Percentiles rank a stretch among this genome's conserved stretches.
Conservation (phyloP, 2,113 vertebrate species). For the Xyliphius kryptos region DNA sequence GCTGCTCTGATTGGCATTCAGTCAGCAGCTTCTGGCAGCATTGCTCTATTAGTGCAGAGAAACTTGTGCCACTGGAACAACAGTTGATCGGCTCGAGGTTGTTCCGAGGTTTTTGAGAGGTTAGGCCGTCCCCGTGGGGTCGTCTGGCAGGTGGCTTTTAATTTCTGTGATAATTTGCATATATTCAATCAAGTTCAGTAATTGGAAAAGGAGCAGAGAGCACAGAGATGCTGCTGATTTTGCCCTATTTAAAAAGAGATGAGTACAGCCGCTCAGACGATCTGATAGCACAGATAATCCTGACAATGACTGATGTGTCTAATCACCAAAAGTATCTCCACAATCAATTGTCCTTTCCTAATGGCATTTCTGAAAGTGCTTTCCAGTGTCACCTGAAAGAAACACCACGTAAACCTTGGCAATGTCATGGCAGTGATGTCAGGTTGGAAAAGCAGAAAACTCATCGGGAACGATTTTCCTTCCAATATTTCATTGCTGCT, state of each 20-base stretch:
- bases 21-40: background rate
- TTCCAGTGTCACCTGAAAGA: conserved; percentile 48
- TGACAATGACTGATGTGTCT: conserved; percentile 73
- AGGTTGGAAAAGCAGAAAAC: too few species aligned
- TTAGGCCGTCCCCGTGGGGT: conserved; percentile 50
- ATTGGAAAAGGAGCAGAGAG: conserved; percentile 59
- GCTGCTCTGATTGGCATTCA: conserved; percentile 12
- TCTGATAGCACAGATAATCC: conserved; percentile 67
- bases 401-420: conserved; percentile 51
- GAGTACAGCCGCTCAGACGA: conserved; percentile 36
- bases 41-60: background rate
- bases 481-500: too few species aligned
- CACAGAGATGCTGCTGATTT: conserved; percentile 45
- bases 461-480: too few species aligned
- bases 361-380: conserved; percentile 47
- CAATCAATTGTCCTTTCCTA: conserved; percentile 64
- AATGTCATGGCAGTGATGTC: conserved; percentile 9
- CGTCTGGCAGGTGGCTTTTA: conserved; percentile 65
- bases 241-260: conserved; percentile 46
- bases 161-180: conserved; percentile 68
- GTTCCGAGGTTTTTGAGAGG: conserved; percentile 24
- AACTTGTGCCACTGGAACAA: conserved; percentile 4
- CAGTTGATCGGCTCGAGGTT: conserved; percentile 48
- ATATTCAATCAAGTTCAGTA: conserved; percentile 71
- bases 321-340: conserved; percentile 67